These are phyloP conservation scores for Leptura quadrifasciata DNA, from an alignment of 2,888 invertebrate species.

Conservation along the genomic window DNA sequence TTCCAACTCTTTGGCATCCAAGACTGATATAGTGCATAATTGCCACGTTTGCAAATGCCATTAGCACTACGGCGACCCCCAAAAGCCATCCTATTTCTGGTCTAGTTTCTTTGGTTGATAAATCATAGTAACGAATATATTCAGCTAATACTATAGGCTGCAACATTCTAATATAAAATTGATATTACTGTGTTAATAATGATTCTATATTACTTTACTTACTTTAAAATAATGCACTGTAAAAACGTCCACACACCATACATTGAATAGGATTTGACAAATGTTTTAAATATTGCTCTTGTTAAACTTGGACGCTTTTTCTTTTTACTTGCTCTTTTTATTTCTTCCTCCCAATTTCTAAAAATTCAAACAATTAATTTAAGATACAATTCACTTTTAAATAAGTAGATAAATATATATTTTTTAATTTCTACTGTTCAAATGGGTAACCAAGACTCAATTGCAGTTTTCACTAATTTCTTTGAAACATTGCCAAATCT, in stretches of 20 bases:
- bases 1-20: slow-evolving; percentile 81
- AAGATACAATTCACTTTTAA: too few relatives aligned
- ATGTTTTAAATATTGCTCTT: slow-evolving; percentile 78
- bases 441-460: too few relatives aligned
- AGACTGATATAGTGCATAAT: slow-evolving; percentile 80
- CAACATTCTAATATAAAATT: slow-evolving; percentile 75
- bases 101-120: slow-evolving; percentile 73
- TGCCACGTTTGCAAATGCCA: slow-evolving; percentile 78
- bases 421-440: too few relatives aligned
- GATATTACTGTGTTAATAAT: slow-evolving; percentile 13
- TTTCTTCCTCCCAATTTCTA: slow-evolving; percentile 79
- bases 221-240: slow-evolving; percentile 78
- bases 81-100: slow-evolving; percentile 80
- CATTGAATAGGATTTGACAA: slow-evolving; percentile 78
- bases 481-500: too few relatives aligned
- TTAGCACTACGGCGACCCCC: slow-evolving; percentile 78
- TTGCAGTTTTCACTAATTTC: too few relatives aligned
- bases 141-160: slow-evolving; percentile 79
- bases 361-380: slow-evolving; percentile 32
- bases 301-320: slow-evolving; percentile 78
- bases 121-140: slow-evolving; percentile 78
- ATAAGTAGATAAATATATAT: too few relatives aligned
- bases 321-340: slow-evolving; percentile 73
- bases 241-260: slow-evolving; percentile 78
- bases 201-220: slow-evolving; percentile 56